Evolutionary conservation across 2,888 invertebrate species (phyloP).

Genomic region (Ceriagrion tenellum): DNA sequence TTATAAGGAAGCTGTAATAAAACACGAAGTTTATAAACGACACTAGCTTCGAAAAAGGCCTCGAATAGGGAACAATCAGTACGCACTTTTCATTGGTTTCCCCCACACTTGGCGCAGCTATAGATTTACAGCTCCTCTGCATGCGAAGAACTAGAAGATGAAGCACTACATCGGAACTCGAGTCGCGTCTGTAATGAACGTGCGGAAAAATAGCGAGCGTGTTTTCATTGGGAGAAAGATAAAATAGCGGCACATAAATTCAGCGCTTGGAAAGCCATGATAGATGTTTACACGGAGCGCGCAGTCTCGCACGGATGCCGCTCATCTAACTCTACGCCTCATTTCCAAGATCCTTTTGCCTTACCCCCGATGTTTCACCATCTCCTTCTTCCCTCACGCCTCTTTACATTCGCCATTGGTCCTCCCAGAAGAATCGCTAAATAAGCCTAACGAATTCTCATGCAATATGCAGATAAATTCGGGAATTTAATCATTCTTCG

Average conservation of each 20-base stretch:
- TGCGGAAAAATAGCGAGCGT: neutral
- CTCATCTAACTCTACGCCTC: neutral
- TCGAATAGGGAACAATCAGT: neutral
- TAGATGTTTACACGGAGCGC: neutral
- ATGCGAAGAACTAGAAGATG: neutral
- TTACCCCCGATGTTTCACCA: neutral
- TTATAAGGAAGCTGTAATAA: neutral
- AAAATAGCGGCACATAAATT: neutral
- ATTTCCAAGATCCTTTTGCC: neutral
- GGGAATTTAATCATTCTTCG: neutral
- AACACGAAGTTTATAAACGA: neutral
- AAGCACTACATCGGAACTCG: conserved; percentile 18
- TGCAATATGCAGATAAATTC: neutral
- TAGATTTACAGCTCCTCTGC: neutral
- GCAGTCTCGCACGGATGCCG: neutral
- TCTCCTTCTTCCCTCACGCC: neutral
- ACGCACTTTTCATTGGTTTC: neutral
- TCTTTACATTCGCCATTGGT: neutral
- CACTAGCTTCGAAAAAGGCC: neutral
- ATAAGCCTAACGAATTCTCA: neutral
- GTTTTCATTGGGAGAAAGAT: conserved; percentile 21
- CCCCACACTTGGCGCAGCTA: neutral
- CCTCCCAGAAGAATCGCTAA: neutral
- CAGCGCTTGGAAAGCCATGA: conserved; percentile 16
- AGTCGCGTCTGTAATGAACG: conserved; percentile 31